A percentile compares a stretch with the other conserved stretches of the same genome.
These are phyloP conservation scores for Drosophila trapezifrons DNA, from an alignment of 1,140 invertebrate species.

Conservation along the genomic window DNA sequence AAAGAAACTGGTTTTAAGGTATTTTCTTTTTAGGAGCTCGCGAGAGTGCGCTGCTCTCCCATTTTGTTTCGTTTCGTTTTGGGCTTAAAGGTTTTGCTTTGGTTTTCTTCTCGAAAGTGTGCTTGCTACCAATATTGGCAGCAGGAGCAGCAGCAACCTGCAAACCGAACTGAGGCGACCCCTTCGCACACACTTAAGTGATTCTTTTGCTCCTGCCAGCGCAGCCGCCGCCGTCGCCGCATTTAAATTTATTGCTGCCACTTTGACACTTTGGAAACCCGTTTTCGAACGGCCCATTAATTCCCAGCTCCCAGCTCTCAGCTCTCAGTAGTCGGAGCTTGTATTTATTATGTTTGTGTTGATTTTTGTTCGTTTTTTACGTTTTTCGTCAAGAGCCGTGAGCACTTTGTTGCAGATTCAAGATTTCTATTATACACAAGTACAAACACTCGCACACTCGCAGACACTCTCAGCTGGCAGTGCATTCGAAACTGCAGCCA, in stretches of 20 bases:
- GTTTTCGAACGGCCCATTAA: slow-evolving; percentile 51
- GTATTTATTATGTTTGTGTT: slow-evolving; percentile 51
- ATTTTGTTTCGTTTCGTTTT: slow-evolving; percentile 36
- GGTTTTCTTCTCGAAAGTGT: slow-evolving; percentile 15
- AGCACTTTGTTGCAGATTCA: slow-evolving; percentile 58
- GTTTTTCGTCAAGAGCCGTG: slow-evolving; percentile 19
- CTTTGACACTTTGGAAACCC: slow-evolving; percentile 76
- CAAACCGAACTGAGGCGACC: slow-evolving; percentile 47
- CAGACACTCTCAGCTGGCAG: slow-evolving; percentile 47
- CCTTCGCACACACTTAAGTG: slow-evolving; percentile 59
- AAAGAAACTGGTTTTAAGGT: slow-evolving; percentile 83
- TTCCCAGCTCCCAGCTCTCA: slow-evolving; percentile 4
- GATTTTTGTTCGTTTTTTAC: slow-evolving; percentile 39
- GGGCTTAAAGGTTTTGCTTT: slow-evolving; percentile 22
- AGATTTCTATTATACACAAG: slow-evolving; percentile 70
- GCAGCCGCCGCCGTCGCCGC: slow-evolving; percentile 49
- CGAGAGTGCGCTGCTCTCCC: slow-evolving; percentile 51
- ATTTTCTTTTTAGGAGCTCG: slow-evolving; percentile 71
- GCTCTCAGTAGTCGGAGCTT: slow-evolving; percentile 13
- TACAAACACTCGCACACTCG: slow-evolving; percentile 29
- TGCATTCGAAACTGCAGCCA: slow-evolving; percentile 52
- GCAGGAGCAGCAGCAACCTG: slow-evolving; percentile 70
- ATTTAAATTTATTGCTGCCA: slow-evolving; percentile 73
- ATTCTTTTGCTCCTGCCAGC: slow-evolving; percentile 76
- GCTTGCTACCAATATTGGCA: slow-evolving; percentile 71